These are phyloP conservation scores for Drosophila santomea DNA, from an alignment of 1,140 invertebrate species.

Conservation along the genomic window DNA sequence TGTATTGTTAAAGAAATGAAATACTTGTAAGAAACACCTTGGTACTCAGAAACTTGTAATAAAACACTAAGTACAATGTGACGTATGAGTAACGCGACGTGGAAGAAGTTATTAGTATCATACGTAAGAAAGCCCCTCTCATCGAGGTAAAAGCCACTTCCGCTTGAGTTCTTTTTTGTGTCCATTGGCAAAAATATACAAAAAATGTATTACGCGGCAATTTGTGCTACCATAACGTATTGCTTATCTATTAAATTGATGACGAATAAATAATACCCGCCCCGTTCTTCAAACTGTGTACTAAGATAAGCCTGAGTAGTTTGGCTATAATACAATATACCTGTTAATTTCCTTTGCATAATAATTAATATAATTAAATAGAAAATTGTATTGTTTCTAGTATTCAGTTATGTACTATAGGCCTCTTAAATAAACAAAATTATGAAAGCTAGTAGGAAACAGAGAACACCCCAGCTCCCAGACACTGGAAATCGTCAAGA, in stretches of 20 bases:
- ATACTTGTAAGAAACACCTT: neutral
- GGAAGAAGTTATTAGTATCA: neutral
- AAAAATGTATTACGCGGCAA: neutral
- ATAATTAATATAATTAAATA: neutral
- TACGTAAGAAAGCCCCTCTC: neutral
- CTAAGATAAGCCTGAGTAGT: too few relatives aligned
- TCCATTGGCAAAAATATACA: neutral
- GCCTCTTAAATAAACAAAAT: too few relatives aligned
- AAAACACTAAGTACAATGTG: neutral
- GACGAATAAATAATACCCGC: slow-evolving; percentile 11
- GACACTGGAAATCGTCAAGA: slow-evolving; percentile 51
- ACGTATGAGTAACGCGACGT: slow-evolving; percentile 45
- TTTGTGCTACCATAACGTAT: slow-evolving; percentile 45
- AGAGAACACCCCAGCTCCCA: slow-evolving; percentile 14
- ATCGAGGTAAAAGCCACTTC: slow-evolving; percentile 29
- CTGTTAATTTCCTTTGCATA: neutral
- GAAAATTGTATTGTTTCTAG: neutral
- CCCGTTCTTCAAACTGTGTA: slow-evolving; percentile 13
- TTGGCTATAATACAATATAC: neutral
- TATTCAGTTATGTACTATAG: too few relatives aligned
- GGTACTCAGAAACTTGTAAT: neutral
- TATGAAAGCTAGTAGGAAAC: neutral
- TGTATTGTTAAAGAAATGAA: slow-evolving; percentile 53
- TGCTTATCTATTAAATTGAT: slow-evolving; percentile 8
- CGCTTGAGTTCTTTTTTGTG: neutral